Evolutionary conservation across 2,888 invertebrate species (phyloP).

Genomic region (Trachelus stipa): DNA sequence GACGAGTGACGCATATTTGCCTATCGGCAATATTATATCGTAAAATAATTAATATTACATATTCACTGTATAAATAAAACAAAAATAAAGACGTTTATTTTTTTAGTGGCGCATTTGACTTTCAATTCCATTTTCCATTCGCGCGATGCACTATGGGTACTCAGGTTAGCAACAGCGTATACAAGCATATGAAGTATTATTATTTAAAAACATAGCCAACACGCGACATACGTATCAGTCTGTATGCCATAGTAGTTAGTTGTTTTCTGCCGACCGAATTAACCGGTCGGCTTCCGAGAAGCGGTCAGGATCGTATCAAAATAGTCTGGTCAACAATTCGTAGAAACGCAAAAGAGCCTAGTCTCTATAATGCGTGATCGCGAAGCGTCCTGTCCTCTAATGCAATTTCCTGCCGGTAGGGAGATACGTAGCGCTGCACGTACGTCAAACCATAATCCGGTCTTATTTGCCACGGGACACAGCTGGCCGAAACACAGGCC

Average conservation of each 20-base stretch:
- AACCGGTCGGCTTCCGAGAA: constrained; percentile 37
- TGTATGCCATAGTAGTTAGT: constrained; percentile 29
- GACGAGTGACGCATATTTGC: no score
- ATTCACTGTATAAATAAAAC: no score
- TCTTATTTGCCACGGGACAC: neutral
- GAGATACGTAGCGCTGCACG: neutral
- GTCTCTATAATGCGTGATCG: neutral
- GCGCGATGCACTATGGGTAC: neutral
- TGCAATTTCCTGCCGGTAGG: neutral
- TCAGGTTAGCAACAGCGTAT: neutral
- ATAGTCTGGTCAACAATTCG: constrained; percentile 24
- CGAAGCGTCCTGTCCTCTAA: neutral
- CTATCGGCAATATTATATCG: no score
- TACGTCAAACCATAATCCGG: neutral
- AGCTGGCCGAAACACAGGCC: constrained; percentile 13
- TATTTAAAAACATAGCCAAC: neutral
- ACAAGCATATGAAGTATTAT: neutral
- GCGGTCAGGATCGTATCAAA: constrained; percentile 36
- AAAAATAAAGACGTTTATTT: no score
- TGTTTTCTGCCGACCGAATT: constrained; percentile 35
- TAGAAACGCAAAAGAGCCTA: neutral
- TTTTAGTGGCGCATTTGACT: neutral
- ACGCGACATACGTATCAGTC: neutral
- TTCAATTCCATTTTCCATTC: neutral
- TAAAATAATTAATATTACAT: no score